Percentiles rank a stretch among this genome's conserved stretches.
These are phyloP conservation scores for Centruroides vittatus DNA, from an alignment of 1,140 invertebrate species.

Conservation along the genomic window DNA sequence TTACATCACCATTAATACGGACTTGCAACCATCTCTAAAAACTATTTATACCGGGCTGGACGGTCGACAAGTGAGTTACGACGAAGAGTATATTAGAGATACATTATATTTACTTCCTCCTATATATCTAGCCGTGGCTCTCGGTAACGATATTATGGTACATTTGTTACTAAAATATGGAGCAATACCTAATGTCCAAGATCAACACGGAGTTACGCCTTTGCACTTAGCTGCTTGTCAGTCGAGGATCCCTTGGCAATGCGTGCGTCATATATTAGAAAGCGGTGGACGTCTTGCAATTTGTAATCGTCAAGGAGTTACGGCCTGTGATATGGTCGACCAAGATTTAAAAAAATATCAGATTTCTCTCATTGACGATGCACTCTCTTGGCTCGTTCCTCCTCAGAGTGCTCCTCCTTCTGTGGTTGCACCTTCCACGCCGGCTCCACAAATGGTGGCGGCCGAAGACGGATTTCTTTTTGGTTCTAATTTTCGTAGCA, in stretches of 20 bases:
- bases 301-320: background rate
- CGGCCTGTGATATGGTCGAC: background rate
- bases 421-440: background rate
- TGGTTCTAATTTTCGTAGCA: background rate
- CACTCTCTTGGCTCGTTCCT: background rate
- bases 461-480: background rate
- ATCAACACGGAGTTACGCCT: constrained; percentile 38
- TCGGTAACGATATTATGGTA: constrained; percentile 34
- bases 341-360: background rate
- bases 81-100: constrained; percentile 33
- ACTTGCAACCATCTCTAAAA: constrained; percentile 17
- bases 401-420: background rate
- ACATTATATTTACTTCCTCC: constrained; percentile 38
- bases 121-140: constrained; percentile 37
- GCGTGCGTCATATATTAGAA: constrained; percentile 36
- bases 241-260: constrained; percentile 35
- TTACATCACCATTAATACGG: background rate
- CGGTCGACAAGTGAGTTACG: constrained; percentile 23
- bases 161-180: constrained; percentile 40
- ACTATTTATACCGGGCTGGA: constrained; percentile 19
- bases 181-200: constrained; percentile 33
- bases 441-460: no score
- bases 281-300: constrained; percentile 23
- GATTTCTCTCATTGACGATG: background rate
- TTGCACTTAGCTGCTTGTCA: constrained; percentile 39